Evolutionary conservation across 2,797 vertebrate genomes (phyloP), one percentile per base, ranked within the genome.

Genomic region (Tragopan temminckii): DNA sequence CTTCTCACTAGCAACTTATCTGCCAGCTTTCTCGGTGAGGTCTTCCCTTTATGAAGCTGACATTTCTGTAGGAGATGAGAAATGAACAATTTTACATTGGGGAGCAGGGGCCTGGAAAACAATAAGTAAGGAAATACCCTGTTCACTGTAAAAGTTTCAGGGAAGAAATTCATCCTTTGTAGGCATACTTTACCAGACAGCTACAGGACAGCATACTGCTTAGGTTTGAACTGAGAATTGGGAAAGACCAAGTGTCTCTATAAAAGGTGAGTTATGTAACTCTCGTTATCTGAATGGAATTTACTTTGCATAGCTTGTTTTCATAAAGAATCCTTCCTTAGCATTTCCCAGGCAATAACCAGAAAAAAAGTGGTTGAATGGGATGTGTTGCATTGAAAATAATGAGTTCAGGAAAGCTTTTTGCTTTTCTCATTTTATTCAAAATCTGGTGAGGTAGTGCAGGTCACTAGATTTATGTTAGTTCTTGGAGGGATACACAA

Each of bases 51-150:
- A 27, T 35, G 55, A 88, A 67, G n/a, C n/a, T 89, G 83, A 75
- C 86, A 75, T 94, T 88, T 61, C 86, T 77, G 74, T 50, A 82
- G 62, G 53, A 71, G 53, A 55, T 29, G 45, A 53, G 71, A 85
- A 86, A 74, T 31, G n/a, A 76, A 15, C 86, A 48, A 42, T 87
- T 94, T 90, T 85, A 48, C 64, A 64, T 78, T 59, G 69, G 89
- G 66, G 81, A 88, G 50, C 29, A 64, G 38, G n/a, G 18, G 21
- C 20, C 36, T 82, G 21, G 72, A 55, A 91, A 77, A 38, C 14
- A 82, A 27, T 23, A 64, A 9, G 48, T 64, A 81, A 81, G 61
- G 77, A 91, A 88, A 81, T 24, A 48, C 7, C 7, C 25, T 36
- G 5, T 63, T 90, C 43, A 29, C 40, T 46, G 12, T 42, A 72